phyloP scores from a whole-genome alignment of 1,140 invertebrate species.

The Hylyphantes graminicola region DNA sequence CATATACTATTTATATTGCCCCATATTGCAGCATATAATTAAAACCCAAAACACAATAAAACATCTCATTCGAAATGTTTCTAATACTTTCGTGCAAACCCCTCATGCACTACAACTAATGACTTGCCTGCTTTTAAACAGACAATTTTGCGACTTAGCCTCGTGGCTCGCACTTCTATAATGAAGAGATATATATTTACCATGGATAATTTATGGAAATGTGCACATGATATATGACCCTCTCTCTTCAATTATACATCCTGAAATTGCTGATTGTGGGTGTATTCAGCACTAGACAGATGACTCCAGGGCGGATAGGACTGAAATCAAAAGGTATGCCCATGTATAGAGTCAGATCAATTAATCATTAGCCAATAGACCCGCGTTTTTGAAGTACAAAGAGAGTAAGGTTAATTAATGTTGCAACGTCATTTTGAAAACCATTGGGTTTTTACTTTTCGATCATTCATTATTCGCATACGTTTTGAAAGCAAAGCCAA shows the following conservation, averaged over 20 bases:
- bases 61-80: no score
- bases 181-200: conserved; percentile 7
- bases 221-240: conserved; percentile 14
- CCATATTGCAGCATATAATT: no score
- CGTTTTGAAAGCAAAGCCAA: no score
- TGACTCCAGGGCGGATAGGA: conserved; percentile 1
- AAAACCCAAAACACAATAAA: no score
- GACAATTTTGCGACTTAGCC: neutral
- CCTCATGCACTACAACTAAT: neutral
- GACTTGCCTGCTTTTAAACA: neutral
- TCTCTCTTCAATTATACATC: conserved; percentile 2
- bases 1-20: no score
- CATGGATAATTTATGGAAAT: conserved; percentile 10
- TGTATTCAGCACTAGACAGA: conserved; percentile 5
- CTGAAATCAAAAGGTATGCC: conserved; percentile 7
- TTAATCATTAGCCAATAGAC: conserved; percentile 13
- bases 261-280: neutral
- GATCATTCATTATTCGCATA: no score
- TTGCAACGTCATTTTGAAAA: neutral
- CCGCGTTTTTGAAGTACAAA: neutral
- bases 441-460: no score
- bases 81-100: no score
- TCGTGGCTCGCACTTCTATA: neutral
- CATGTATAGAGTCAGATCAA: neutral
- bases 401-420: neutral